Base-by-base conservation (phyloP, 2,888 invertebrate species). In the Hypsopygia costalis region DNA sequence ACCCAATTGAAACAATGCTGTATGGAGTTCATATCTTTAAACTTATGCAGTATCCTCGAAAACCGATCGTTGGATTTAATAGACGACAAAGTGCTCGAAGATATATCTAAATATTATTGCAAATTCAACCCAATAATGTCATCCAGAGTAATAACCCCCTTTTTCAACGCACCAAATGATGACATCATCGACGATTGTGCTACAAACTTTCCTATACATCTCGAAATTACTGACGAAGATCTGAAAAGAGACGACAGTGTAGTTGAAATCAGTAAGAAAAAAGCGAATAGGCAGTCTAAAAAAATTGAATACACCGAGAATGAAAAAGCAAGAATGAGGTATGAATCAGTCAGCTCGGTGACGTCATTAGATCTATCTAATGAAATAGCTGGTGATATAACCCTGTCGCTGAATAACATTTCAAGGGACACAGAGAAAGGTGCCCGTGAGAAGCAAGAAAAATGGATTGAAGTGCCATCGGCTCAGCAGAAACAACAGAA, bases 11-110 rank as follows among this genome's bases (percentile, higher is more conserved):
- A 94, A 73, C 79, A 81, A 8, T 92, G 92, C 44, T 94, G 94
- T 68, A 91, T 95, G 90, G 93, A 95, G 59, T 97, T 93, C 62
- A 93, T 97, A 43, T 91, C 92, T 3, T 83, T 94, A 35, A 97
- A 97, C 75, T 72, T 97, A 31, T 82, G 93, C 3, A 90, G 93
- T 10, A 79, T 96, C 7, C 77, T 97, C 4, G 94, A 95, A 71
- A 91, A 91, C 51, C 91, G 91, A 59, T 81, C 89, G 21, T 76
- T 96, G 36, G 94, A 95, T 46, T 72, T 86, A 9, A 69, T 95
- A 41, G 92, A 93, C 46, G 81, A 91, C 1, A 81, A 85, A 0
- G 76, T 93, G 0, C 69, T 96, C 16, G 85, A 90, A 32, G 92
- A 93, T 31, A 83, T 96, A 10, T 92, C 93, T 1, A 78, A 82